Base-by-base conservation (phyloP, 2,797 vertebrate genomes). In the Periparus ater region DNA sequence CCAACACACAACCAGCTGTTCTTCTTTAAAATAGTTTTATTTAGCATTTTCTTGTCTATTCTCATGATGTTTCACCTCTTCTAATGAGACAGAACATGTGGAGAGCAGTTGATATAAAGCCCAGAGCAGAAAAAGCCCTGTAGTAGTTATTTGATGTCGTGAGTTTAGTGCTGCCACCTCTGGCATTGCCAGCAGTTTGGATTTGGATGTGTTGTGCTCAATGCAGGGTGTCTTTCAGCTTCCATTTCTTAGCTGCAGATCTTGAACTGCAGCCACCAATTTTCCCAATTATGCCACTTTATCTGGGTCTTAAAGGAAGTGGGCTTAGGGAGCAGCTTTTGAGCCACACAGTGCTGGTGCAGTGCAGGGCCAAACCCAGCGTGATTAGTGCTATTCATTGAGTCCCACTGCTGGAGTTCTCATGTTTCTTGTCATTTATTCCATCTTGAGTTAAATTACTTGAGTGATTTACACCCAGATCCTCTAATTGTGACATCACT, bases 1-100 rank as follows among this genome's bases (percentile, higher is more conserved):
- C 84, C 66, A 90, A 6, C n/a, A 30, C 27, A 89, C 73, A 95
- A 68, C 79, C 87, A 86, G 92, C 85, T 95, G 88, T 60, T 95
- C 63, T 77, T 68, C 67, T 95, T 85, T 81, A 55, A 67, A 85
- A 47, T 38, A 67, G 32, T 75, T 91, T 55, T 73, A 60, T 72
- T 78, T 13, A 62, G 17, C 38, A 7, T 75, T 75, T 66, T 57
- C n/a, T 66, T 79, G 48, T 54, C 50, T 88, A 58, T 70, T 68
- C 47, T 54, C 60, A 74, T 5, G 14, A 25, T 63, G 54, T 30
- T 86, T 66, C 61, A 14, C 58, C 26, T 62, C 65, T 68, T 82
- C 38, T 30, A 67, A 25, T 21, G 48, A 85, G 38, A 38, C 54
- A 79, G 40, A 23, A 7, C 9, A 8, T 54, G 60, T 48, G 67